These are phyloP conservation scores for Dicyrtomina minuta DNA, from an alignment of 2,888 invertebrate genomes.

Conservation along the genomic window DNA sequence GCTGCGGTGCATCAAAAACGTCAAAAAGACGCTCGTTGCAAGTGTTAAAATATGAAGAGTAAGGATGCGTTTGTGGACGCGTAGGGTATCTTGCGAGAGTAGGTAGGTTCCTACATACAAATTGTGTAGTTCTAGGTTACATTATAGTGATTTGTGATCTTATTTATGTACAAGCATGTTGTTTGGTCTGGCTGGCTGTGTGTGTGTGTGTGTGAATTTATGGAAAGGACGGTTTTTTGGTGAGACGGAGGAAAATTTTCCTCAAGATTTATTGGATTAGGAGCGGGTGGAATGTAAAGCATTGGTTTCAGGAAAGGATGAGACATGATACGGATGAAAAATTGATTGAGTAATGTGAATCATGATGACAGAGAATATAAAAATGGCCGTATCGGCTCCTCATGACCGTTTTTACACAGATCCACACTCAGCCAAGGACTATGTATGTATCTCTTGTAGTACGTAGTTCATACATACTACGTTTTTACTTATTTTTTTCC, in stretches of 20 bases:
- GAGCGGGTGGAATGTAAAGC: slow-evolving; percentile 25
- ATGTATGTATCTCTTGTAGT: background rate
- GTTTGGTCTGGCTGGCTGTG: too few relatives aligned
- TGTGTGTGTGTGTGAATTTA: background rate
- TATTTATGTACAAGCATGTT: too few relatives aligned
- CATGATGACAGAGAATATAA: slow-evolving; percentile 36
- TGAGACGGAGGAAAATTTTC: slow-evolving; percentile 11
- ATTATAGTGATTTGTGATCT: too few relatives aligned
- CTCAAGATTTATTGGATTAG: slow-evolving; percentile 31
- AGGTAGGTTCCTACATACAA: too few relatives aligned
- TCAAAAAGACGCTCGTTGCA: too few relatives aligned
- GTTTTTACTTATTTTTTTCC: background rate
- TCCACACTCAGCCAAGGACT: background rate
- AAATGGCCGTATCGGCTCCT: slow-evolving; percentile 1
- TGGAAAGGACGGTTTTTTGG: background rate
- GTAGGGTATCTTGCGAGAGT: too few relatives aligned
- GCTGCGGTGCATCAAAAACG: too few relatives aligned
- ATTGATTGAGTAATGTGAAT: slow-evolving; percentile 42
- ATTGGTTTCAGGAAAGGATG: slow-evolving; percentile 10
- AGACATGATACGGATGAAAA: slow-evolving; percentile 36
- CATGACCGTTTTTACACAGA: slow-evolving; percentile 9
- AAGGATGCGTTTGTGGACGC: too few relatives aligned
- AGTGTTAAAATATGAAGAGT: too few relatives aligned
- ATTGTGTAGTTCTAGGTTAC: too few relatives aligned
- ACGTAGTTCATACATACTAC: background rate